phyloP scores from a whole-genome alignment of 2,797 vertebrate species.

The Coluber constrictor region DNA sequence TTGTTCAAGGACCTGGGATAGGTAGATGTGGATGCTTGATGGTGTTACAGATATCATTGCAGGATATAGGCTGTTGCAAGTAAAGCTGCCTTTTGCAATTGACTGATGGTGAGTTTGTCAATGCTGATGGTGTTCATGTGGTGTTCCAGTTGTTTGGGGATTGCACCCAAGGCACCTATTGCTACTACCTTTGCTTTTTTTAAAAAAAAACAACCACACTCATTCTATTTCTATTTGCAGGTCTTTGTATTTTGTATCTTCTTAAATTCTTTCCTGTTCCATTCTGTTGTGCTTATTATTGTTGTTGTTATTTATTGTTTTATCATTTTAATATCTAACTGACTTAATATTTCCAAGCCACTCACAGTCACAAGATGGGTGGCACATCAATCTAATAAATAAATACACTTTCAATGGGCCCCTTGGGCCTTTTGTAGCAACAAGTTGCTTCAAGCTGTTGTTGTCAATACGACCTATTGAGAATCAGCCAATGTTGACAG shows the following conservation, averaged over 20 bases:
- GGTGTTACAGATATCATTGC: not conserved
- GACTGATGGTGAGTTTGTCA: not conserved
- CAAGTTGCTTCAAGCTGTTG: not conserved
- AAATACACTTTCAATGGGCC: not conserved
- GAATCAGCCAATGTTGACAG: not conserved
- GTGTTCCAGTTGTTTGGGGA: not conserved
- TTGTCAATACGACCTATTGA: not conserved
- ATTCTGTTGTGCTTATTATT: not conserved
- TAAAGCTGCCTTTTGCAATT: not conserved
- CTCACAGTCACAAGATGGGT: not conserved
- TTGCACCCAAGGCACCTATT: not conserved
- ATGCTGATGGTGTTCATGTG: not conserved
- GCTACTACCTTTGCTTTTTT: not conserved
- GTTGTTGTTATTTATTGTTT: not conserved
- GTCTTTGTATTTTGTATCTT: not conserved
- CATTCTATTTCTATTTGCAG: not conserved
- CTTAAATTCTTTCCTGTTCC: not conserved
- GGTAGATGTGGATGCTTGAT: not conserved
- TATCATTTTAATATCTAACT: not conserved
- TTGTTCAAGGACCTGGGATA: not conserved
- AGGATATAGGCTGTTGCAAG: not conserved
- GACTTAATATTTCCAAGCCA: not conserved
- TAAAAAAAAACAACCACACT: not conserved
- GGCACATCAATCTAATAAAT: not conserved
- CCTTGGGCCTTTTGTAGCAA: not conserved